Percentiles rank a stretch among this genome's conserved stretches.
phyloP scores from a whole-genome alignment of 2,113 vertebrate genomes.

The Cercocebus atys region DNA sequence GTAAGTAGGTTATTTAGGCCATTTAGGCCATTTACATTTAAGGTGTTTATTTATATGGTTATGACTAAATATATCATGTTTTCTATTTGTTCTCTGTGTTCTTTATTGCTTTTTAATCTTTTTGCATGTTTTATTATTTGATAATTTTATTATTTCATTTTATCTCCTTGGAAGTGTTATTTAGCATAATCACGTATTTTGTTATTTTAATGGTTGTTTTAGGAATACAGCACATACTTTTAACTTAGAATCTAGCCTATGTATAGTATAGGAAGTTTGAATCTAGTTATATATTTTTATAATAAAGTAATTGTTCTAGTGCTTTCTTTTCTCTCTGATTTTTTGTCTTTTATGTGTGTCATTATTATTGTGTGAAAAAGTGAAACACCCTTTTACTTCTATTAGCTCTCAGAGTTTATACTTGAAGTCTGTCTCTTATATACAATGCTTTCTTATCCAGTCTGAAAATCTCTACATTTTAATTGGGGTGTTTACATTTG shows the following conservation, averaged over 20 bases:
- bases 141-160: background rate
- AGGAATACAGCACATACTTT: background rate
- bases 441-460: background rate
- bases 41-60: background rate
- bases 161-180: background rate
- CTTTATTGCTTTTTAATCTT: background rate
- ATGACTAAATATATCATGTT: background rate
- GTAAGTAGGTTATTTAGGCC: background rate
- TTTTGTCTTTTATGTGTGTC: no score
- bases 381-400: no score
- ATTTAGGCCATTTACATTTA: background rate
- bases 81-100: background rate
- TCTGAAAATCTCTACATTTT: background rate
- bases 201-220: background rate
- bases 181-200: background rate
- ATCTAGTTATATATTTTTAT: background rate
- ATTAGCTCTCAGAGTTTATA: no score
- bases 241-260: background rate
- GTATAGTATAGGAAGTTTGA: no score
- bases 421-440: no score
- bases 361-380: no score
- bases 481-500: background rate
- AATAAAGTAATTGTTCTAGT: background rate
- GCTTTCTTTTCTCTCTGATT: no score
- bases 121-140: background rate